A percentile compares a stretch with the other conserved stretches of the same genome.
Conservation (phyloP, 2,113 vertebrate genomes). For the Dissostichus mawsoni region DNA sequence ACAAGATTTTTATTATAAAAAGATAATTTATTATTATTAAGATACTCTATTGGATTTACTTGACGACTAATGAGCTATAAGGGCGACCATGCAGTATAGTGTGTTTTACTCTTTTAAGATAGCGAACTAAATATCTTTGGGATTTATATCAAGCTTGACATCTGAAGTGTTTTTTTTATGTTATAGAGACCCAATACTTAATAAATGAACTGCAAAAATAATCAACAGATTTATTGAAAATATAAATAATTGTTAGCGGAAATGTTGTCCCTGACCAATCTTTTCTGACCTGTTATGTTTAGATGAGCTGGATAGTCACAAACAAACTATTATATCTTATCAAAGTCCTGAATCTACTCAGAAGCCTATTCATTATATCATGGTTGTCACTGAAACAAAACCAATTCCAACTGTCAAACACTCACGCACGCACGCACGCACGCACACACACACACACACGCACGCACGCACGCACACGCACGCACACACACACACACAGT, state of each 20-base stretch:
- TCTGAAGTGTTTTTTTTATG: too few relatives aligned
- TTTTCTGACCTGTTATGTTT: not conserved
- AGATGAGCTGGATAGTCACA: too few relatives aligned
- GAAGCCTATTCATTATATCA: not conserved
- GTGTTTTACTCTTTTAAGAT: not conserved
- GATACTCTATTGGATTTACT: not conserved
- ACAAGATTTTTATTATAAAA: not conserved
- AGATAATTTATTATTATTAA: not conserved
- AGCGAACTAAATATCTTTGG: not conserved
- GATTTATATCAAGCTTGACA: too few relatives aligned
- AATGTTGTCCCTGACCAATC: too few relatives aligned
- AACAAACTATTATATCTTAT: not conserved
- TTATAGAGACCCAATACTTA: too few relatives aligned
- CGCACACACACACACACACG: conserved; percentile 2
- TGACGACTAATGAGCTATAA: not conserved
- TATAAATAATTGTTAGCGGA: too few relatives aligned
- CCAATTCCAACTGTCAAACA: not conserved
- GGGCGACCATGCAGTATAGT: not conserved
- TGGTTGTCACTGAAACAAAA: not conserved
- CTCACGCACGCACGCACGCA: not conserved
- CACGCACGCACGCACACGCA: conserved; percentile 15
- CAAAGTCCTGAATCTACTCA: not conserved
- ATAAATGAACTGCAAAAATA: too few relatives aligned
- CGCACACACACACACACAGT: not conserved
- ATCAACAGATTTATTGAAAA: too few relatives aligned